Evolutionary conservation across 1,140 invertebrate species (phyloP).

Genomic region (Listronotus bonariensis): DNA sequence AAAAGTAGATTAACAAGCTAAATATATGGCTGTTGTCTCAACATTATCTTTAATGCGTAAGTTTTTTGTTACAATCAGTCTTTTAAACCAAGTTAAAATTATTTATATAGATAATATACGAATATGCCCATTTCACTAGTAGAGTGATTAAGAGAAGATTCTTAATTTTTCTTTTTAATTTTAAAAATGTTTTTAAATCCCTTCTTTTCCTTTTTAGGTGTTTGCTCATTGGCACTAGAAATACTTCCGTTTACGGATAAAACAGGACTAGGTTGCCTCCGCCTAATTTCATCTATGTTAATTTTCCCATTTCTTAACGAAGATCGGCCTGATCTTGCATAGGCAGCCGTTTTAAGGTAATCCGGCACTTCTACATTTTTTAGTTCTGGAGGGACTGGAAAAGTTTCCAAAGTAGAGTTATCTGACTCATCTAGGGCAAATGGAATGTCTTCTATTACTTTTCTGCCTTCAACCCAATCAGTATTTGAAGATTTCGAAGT

Average conservation of each 20-base stretch:
- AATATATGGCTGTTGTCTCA: no score
- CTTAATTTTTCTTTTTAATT: conserved; percentile 51
- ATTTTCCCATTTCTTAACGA: conserved; percentile 31
- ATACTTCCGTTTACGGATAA: conserved; percentile 32
- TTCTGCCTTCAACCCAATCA: conserved; percentile 42
- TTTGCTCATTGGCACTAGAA: conserved; percentile 15
- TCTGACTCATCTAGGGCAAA: conserved; percentile 53
- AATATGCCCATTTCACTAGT: no score
- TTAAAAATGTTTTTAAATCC: conserved; percentile 51
- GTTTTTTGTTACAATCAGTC: no score
- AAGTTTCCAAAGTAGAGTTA: conserved; percentile 44
- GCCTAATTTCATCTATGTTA: conserved; percentile 38
- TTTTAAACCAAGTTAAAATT: no score
- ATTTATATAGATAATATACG: no score
- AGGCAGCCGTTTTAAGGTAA: conserved; percentile 40
- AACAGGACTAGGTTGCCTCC: conserved; percentile 33
- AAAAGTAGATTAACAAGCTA: no score
- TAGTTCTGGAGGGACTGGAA: conserved; percentile 22
- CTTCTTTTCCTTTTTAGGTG: conserved; percentile 49
- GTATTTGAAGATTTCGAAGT: conserved; percentile 9
- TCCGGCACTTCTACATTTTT: conserved; percentile 38
- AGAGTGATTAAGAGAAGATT: no score
- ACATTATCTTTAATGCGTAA: no score
- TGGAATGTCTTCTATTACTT: conserved; percentile 48
- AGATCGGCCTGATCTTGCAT: conserved; percentile 19